These are phyloP conservation scores for Buceros bicornis DNA, from an alignment of 2,797 vertebrate species.

Conservation along the genomic window DNA sequence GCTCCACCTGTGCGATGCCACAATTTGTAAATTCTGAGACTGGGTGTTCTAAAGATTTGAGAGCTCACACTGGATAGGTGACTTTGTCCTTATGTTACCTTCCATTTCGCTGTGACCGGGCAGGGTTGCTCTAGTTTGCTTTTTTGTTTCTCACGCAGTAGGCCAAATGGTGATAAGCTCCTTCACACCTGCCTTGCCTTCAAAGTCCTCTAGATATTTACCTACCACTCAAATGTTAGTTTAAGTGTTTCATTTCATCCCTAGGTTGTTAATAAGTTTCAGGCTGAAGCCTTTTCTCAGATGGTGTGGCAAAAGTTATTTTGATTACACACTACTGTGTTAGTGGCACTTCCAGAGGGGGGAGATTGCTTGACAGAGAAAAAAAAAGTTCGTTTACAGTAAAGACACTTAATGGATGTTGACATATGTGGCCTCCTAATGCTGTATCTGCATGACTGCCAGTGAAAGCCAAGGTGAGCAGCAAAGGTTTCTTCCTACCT, in stretches of 20 bases:
- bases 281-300: neutral
- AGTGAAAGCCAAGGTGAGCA: neutral
- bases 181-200: neutral
- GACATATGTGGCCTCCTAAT: neutral
- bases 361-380: neutral
- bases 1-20: neutral
- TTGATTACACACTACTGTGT: neutral
- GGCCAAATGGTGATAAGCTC: neutral
- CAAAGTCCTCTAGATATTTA: neutral
- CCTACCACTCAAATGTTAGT: neutral
- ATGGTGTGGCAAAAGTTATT: neutral
- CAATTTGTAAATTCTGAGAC: neutral
- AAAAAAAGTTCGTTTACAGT: constrained; percentile 5
- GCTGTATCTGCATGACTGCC: neutral
- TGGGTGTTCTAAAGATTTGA: neutral
- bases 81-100: neutral
- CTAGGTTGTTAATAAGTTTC: neutral
- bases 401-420: constrained; percentile 7
- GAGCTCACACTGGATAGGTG: neutral
- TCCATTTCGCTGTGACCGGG: neutral
- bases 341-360: neutral
- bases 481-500: constrained; percentile 7
- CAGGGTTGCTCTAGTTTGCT: neutral
- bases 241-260: neutral
- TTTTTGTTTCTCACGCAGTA: neutral